Evolutionary conservation across 2,797 vertebrate genomes (phyloP).

Genomic region (Sebastes alutus): DNA sequence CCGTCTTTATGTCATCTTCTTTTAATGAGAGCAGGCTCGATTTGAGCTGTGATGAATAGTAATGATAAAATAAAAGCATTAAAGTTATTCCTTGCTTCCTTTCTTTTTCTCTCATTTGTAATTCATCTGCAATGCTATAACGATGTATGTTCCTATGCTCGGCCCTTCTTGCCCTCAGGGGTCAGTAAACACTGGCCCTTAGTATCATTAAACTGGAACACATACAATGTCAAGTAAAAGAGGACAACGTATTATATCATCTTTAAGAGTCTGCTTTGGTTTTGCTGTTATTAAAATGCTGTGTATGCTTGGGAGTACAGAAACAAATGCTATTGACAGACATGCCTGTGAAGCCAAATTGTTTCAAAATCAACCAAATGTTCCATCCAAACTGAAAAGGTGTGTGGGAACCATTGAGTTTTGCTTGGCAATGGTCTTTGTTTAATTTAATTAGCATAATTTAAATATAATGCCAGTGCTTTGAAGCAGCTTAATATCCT

Average conservation of each 20-base stretch:
- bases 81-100: background rate
- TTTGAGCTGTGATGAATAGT: background rate
- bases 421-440: conserved; percentile 56
- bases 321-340: conserved; percentile 32
- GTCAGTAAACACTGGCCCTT: background rate
- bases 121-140: background rate
- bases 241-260: background rate
- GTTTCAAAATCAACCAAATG: conserved; percentile 47
- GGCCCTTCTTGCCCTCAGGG: background rate
- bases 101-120: background rate
- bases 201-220: background rate
- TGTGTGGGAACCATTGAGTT: conserved; percentile 57
- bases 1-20: background rate
- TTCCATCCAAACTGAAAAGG: conserved; percentile 63
- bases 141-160: background rate
- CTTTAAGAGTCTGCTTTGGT: background rate
- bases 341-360: conserved; percentile 29
- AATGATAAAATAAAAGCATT: background rate
- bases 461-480: conserved; percentile 61
- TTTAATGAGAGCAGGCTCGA: background rate
- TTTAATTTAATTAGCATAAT: conserved; percentile 68
- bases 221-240: background rate
- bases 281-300: background rate
- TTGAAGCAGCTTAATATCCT: conserved; percentile 60
- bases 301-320: conserved; percentile 9